Evolutionary conservation across 92 coral and sea anemone species (phyloP).

Genomic region (Siderastrea radians): DNA sequence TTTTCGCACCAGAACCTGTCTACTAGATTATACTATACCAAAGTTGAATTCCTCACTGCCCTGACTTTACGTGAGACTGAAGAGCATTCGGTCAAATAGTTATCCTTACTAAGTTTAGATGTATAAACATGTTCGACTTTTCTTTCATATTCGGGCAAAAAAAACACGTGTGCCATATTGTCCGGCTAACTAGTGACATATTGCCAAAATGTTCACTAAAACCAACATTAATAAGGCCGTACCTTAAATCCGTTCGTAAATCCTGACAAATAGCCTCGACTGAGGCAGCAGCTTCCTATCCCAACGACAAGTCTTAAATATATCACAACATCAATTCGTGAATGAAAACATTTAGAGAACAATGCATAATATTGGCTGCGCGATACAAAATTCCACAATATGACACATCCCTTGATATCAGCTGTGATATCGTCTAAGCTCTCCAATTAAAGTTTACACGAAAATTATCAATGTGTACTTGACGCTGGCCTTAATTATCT

Average conservation of each 20-base stretch:
- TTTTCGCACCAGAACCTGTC: too few relatives aligned
- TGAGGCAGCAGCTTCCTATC: not conserved
- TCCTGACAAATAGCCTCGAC: not conserved
- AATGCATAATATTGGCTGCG: not conserved
- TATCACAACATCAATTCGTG: not conserved
- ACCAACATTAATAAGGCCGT: not conserved
- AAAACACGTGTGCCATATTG: not conserved
- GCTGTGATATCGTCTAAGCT: not conserved
- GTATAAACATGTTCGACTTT: not conserved
- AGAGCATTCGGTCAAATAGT: too few relatives aligned
- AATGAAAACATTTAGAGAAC: not conserved
- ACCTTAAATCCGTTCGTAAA: not conserved
- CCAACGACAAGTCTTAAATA: not conserved
- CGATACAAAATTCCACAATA: not conserved
- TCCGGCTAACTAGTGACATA: not conserved
- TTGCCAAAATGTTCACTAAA: not conserved
- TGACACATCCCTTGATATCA: not conserved
- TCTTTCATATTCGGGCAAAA: not conserved
- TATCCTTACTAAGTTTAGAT: too few relatives aligned
- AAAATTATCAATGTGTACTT: not conserved
- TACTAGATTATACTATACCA: too few relatives aligned
- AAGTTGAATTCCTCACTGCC: too few relatives aligned
- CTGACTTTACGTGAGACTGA: too few relatives aligned
- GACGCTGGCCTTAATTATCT: not conserved
- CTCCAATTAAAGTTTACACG: not conserved